Conservation (phyloP, 2,113 vertebrate genomes). For the Machaerirhynchus nigripectus region DNA sequence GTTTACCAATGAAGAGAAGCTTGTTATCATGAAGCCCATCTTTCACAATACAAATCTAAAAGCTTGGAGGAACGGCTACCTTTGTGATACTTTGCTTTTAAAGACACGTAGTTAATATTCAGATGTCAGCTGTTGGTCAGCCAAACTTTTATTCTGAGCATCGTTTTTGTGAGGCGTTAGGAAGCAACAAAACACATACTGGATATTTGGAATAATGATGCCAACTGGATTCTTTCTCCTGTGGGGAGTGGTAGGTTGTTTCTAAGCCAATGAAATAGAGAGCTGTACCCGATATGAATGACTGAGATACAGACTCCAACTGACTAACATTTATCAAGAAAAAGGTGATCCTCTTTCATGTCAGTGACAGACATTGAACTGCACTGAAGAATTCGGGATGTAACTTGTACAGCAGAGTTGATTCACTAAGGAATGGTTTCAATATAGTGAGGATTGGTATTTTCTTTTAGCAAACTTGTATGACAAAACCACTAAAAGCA, state of each 20-base stretch:
- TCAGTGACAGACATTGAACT: slow-evolving; percentile 7
- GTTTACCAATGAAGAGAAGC: neutral
- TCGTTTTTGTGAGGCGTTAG: neutral
- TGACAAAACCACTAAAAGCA: neutral
- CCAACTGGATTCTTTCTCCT: slow-evolving; percentile 3
- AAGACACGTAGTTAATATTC: neutral
- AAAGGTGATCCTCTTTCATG: neutral
- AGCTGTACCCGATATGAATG: neutral
- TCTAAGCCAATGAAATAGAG: slow-evolving; percentile 24
- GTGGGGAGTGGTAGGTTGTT: neutral
- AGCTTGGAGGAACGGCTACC: neutral
- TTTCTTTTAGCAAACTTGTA: neutral
- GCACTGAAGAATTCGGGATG: neutral
- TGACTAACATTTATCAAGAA: slow-evolving; percentile 28
- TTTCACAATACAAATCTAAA: neutral
- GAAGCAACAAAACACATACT: neutral
- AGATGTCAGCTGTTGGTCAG: neutral
- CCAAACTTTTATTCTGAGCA: neutral
- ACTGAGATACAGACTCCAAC: slow-evolving; percentile 22
- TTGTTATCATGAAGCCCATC: neutral
- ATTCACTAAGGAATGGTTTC: neutral
- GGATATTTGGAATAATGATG: neutral
- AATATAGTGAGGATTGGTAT: neutral
- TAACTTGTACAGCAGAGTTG: neutral
- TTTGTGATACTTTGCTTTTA: neutral